These are phyloP conservation scores for Patiria miniata DNA, from an alignment of 35 echinoderm and acorn worm species.

Conservation along the genomic window DNA sequence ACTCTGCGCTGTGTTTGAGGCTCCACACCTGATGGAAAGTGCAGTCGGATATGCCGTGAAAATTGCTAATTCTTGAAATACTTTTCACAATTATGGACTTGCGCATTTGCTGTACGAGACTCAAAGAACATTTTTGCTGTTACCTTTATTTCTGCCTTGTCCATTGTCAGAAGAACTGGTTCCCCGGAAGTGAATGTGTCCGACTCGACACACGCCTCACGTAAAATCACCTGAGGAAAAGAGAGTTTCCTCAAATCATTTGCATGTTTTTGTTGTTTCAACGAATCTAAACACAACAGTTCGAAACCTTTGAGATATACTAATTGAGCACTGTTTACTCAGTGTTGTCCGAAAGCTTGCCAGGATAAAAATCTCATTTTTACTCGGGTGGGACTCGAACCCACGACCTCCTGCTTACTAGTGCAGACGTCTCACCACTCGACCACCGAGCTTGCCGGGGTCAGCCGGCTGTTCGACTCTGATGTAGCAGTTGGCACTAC, in stretches of 20 bases:
- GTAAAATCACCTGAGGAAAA: constrained; percentile 60
- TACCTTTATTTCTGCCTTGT: constrained; percentile 83
- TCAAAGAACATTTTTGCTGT: not conserved
- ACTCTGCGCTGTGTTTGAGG: constrained; percentile 24
- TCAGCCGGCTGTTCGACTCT: too few species aligned
- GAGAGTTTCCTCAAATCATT: not conserved
- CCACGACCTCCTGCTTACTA: too few species aligned
- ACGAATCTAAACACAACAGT: too few species aligned
- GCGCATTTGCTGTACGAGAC: not conserved
- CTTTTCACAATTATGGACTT: not conserved
- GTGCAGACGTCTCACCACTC: too few species aligned
- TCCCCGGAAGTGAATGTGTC: constrained; percentile 57
- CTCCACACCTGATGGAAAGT: constrained; percentile 59
- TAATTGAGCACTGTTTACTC: too few species aligned
- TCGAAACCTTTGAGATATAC: too few species aligned
- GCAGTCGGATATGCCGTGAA: not conserved
- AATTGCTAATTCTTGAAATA: not conserved
- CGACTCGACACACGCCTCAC: constrained; percentile 49
- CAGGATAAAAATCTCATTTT: too few species aligned
- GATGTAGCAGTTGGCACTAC: too few species aligned
- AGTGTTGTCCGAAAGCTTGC: too few species aligned
- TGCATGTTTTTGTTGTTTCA: not conserved
- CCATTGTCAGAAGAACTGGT: constrained; percentile 80
- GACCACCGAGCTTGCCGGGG: too few species aligned
- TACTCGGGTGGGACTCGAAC: too few species aligned